Evolutionary conservation across 2,888 invertebrate genomes (phyloP).

Genomic region (Ariolimax columbianus): DNA sequence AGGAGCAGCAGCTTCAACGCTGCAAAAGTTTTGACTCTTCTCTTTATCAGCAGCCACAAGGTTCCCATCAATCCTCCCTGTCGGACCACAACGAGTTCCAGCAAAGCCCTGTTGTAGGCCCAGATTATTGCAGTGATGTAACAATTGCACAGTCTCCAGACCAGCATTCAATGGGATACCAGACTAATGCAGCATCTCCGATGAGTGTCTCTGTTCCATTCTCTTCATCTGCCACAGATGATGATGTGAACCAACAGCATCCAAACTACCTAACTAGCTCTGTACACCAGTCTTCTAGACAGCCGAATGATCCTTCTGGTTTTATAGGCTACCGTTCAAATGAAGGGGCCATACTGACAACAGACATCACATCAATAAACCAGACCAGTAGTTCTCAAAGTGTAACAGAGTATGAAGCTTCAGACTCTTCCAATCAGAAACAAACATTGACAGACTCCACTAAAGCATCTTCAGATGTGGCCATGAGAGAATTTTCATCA

Average conservation of each 20-base stretch:
- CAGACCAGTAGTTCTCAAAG: constrained; percentile 2
- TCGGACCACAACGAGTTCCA: constrained; percentile 3
- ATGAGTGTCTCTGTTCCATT: constrained; percentile 1
- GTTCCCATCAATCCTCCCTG: constrained; percentile 18
- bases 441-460: not conserved
- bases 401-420: not conserved
- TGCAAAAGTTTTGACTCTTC: not conserved
- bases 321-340: constrained; percentile 1
- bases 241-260: constrained; percentile 8
- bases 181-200: constrained; percentile 28
- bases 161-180: constrained; percentile 13
- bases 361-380: not conserved
- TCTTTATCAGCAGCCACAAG: constrained; percentile 14
- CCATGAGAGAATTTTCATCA: constrained; percentile 1
- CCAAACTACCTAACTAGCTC: constrained; percentile 15
- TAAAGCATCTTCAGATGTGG: constrained; percentile 12
- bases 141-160: constrained; percentile 23
- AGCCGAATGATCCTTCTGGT: not conserved
- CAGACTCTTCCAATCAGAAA: constrained; percentile 1
- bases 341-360: not conserved
- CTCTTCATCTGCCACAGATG: constrained; percentile 1
- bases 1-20: not conserved
- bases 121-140: constrained; percentile 10
- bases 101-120: not conserved
- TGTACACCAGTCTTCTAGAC: not conserved